These are phyloP conservation scores for Bedellia somnulentella DNA, from an alignment of 2,888 invertebrate genomes.

Conservation along the genomic window DNA sequence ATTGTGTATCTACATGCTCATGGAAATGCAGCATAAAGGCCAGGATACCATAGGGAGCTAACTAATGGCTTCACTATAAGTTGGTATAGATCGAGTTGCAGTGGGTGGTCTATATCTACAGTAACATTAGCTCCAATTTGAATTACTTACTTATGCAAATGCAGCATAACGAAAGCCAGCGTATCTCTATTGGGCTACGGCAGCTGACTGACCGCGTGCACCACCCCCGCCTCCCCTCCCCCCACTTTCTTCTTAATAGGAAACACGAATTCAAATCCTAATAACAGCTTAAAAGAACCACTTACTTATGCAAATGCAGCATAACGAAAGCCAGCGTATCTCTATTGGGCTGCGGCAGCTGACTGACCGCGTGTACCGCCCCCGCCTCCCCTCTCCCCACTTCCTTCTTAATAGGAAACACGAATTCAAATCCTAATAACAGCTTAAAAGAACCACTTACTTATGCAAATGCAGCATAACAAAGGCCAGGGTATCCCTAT, in stretches of 20 bases:
- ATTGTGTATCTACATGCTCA: too few relatives aligned
- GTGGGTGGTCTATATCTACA: too few relatives aligned
- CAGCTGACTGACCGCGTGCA: constrained; percentile 46
- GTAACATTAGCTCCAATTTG: too few relatives aligned
- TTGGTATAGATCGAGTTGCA: too few relatives aligned
- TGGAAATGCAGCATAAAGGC: too few relatives aligned
- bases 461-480: constrained; percentile 86
- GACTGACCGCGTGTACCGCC: constrained; percentile 15
- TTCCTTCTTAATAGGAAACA: too few relatives aligned
- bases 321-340: constrained; percentile 93
- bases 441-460: constrained; percentile 28
- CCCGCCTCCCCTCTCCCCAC: too few relatives aligned
- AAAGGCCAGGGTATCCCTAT: constrained; percentile 93
- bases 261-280: neutral
- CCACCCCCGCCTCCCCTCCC: too few relatives aligned
- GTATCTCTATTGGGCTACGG: constrained; percentile 96
- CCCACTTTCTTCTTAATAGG: too few relatives aligned
- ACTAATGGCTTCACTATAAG: too few relatives aligned
- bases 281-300: constrained; percentile 3
- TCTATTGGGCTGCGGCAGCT: constrained; percentile 90
- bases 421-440: too few relatives aligned
- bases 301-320: constrained; percentile 81
- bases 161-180: constrained; percentile 87
- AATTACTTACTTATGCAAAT: constrained; percentile 72
- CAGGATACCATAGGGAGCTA: too few relatives aligned